phyloP scores from a whole-genome alignment of 2,888 invertebrate species.

The Acanthopleura granulata region DNA sequence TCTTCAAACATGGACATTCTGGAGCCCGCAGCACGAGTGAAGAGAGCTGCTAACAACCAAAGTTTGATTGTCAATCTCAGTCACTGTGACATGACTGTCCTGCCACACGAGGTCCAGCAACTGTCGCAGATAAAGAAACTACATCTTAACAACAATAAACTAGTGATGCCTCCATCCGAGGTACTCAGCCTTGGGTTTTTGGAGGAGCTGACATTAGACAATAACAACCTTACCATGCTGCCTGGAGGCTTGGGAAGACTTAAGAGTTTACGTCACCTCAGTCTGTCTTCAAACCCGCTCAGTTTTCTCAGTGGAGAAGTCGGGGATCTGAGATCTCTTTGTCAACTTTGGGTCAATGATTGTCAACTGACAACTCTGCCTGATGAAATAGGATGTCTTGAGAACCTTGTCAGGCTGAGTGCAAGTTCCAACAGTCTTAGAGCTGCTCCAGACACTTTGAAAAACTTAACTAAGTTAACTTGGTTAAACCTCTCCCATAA shows the following conservation, averaged over 20 bases:
- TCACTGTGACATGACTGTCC: slow-evolving; percentile 60
- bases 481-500: slow-evolving; percentile 66
- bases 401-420: slow-evolving; percentile 53
- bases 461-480: slow-evolving; percentile 44
- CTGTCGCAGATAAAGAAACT: slow-evolving; percentile 45
- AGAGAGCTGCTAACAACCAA: too few relatives aligned
- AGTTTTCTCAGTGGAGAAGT: slow-evolving; percentile 56
- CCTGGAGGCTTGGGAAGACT: slow-evolving; percentile 55
- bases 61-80: slow-evolving; percentile 66
- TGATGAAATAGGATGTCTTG: slow-evolving; percentile 51
- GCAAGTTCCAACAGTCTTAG: slow-evolving; percentile 51
- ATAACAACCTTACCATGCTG: slow-evolving; percentile 65
- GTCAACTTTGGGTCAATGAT: slow-evolving; percentile 59
- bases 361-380: slow-evolving; percentile 58
- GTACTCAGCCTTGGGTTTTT: slow-evolving; percentile 45
- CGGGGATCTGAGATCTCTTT: slow-evolving; percentile 50
- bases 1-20: too few relatives aligned
- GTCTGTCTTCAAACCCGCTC: slow-evolving; percentile 54
- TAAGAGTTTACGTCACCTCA: slow-evolving; percentile 44
- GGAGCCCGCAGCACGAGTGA: too few relatives aligned
- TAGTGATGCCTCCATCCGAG: slow-evolving; percentile 65
- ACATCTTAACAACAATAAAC: slow-evolving; percentile 61
- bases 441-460: slow-evolving; percentile 51
- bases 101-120: slow-evolving; percentile 51
- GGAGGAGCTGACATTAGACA: slow-evolving; percentile 61